A percentile compares a stretch with the other conserved stretches of the same genome.
phyloP scores from a whole-genome alignment of 2,797 vertebrate species.

The Lacerta bilineata region DNA sequence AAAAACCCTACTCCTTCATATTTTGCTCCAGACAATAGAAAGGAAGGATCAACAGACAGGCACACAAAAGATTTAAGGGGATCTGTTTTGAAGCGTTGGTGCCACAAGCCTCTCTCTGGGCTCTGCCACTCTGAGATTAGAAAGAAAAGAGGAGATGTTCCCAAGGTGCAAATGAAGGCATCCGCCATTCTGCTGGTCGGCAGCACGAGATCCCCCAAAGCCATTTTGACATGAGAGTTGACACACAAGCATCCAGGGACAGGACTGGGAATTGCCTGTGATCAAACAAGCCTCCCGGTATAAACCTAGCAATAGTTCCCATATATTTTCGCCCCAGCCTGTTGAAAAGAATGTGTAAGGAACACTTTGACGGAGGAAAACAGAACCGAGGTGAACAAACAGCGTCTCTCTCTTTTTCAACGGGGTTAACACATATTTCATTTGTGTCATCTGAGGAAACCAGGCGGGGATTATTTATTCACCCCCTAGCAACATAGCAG shows the following conservation, averaged over 20 bases:
- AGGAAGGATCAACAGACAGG: constrained; percentile 11
- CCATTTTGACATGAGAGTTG: not conserved
- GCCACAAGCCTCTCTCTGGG: constrained; percentile 20
- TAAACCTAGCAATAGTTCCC: not conserved
- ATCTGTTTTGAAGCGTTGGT: not conserved
- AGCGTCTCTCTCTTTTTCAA: not conserved
- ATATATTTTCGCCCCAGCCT: too few species aligned
- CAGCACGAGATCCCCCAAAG: not conserved
- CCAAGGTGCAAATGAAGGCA: not conserved
- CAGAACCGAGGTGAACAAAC: not conserved
- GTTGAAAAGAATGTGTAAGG: not conserved
- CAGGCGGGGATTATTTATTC: not conserved
- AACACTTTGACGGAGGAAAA: not conserved
- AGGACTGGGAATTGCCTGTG: not conserved
- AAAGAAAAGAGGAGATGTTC: not conserved
- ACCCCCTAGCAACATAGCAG: not conserved
- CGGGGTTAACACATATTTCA: not conserved
- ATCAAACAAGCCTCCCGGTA: not conserved
- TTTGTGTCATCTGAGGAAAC: not conserved
- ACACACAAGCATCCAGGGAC: not conserved
- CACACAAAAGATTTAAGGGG: constrained; percentile 28
- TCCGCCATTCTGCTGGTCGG: not conserved
- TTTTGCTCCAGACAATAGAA: constrained; percentile 38
- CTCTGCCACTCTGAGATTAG: not conserved
- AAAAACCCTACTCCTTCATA: constrained; percentile 25